phyloP scores from a whole-genome alignment of 2,888 invertebrate genomes.

The Ptychoptera contaminata region DNA sequence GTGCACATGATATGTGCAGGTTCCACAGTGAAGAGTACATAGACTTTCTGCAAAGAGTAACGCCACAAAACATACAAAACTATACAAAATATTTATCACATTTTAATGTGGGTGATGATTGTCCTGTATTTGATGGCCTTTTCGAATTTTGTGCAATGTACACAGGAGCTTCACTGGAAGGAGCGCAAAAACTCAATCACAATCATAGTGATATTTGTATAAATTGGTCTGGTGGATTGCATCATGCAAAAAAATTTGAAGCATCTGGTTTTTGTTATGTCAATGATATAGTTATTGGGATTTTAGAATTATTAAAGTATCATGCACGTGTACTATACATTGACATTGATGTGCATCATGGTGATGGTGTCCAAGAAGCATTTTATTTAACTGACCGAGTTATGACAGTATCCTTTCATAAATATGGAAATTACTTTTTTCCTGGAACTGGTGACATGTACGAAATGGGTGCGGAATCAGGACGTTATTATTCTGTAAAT shows the following conservation, averaged over 20 bases:
- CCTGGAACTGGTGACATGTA: constrained; percentile 99
- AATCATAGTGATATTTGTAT: constrained; percentile 93
- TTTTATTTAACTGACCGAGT: constrained; percentile 95
- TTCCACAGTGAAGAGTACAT: constrained; percentile 99
- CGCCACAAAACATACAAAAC: constrained; percentile 85
- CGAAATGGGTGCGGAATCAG: constrained; percentile 91
- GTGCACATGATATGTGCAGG: constrained; percentile 90
- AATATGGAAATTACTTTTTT: constrained; percentile 95
- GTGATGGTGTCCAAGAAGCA: constrained; percentile 91
- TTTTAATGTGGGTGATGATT: constrained; percentile 98
- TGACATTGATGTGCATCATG: constrained; percentile 96
- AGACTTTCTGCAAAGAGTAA: constrained; percentile 87
- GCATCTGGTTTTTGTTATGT: constrained; percentile 99
- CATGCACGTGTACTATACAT: constrained; percentile 92
- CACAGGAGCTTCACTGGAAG: constrained; percentile 94
- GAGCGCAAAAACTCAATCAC: constrained; percentile 90
- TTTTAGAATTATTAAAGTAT: constrained; percentile 84
- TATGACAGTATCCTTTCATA: constrained; percentile 99
- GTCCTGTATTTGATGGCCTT: constrained; percentile 87
- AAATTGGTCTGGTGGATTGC: constrained; percentile 98
- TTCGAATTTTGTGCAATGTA: constrained; percentile 98
- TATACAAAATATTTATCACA: constrained; percentile 85
- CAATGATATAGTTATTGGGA: constrained; percentile 96
- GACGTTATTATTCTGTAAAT: constrained; percentile 93
- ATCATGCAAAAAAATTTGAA: constrained; percentile 98